Evolutionary conservation across 2,113 vertebrate genomes (phyloP).

Genomic region (Eretmodus cyanostictus): DNA sequence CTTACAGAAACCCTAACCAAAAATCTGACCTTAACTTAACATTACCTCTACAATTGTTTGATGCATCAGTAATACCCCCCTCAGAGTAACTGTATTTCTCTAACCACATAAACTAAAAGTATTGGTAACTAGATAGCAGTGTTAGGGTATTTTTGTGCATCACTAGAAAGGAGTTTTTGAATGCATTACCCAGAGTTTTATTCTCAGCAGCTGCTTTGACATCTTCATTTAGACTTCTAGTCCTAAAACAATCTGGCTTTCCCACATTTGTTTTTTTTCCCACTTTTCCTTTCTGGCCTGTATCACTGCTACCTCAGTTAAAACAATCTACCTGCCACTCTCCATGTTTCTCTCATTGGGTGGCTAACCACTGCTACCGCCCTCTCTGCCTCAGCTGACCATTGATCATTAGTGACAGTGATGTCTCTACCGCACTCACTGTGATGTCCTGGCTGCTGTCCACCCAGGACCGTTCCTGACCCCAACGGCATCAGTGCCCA

Average conservation of each 20-base stretch:
- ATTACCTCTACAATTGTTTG: not conserved
- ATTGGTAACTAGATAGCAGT: not conserved
- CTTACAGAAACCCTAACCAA: not conserved
- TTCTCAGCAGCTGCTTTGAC: not conserved
- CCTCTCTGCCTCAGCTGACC: not conserved
- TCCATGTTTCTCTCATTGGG: not conserved
- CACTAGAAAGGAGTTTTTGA: not conserved
- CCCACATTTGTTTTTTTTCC: not conserved
- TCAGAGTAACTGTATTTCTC: not conserved
- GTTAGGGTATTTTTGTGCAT: not conserved
- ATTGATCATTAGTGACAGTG: conserved; percentile 34
- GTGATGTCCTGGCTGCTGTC: conserved; percentile 25
- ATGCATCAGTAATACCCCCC: not conserved
- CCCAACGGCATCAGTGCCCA: not conserved
- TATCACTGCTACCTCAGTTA: not conserved
- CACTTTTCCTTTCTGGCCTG: not conserved
- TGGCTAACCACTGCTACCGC: not conserved
- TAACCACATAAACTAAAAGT: not conserved
- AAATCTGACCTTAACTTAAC: not conserved
- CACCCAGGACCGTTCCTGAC: not conserved
- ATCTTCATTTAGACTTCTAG: not conserved
- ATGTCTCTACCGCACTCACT: conserved; percentile 38
- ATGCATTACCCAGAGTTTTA: not conserved
- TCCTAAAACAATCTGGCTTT: not conserved
- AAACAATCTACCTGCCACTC: not conserved